Percentiles rank a stretch among this genome's conserved stretches.
phyloP scores from a whole-genome alignment of 2,888 invertebrate genomes.

The Tenthredo mesomela region DNA sequence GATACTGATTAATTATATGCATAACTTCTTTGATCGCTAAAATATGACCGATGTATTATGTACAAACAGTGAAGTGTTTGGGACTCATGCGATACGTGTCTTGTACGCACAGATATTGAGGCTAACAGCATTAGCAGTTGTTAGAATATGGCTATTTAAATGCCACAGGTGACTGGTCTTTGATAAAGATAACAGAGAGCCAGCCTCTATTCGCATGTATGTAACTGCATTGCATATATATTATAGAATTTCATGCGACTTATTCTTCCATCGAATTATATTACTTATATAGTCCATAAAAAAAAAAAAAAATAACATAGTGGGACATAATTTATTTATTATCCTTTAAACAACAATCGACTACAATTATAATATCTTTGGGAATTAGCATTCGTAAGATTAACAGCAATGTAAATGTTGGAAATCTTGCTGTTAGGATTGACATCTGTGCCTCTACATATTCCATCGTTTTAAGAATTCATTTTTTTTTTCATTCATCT shows the following conservation, averaged over 20 bases:
- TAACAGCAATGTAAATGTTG: neutral
- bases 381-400: conserved; percentile 19
- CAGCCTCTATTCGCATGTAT: conserved; percentile 39
- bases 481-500: conserved; percentile 6
- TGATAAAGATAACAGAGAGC: conserved; percentile 33
- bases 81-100: conserved; percentile 56
- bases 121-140: conserved; percentile 54
- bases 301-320: too few relatives aligned
- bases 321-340: conserved; percentile 36
- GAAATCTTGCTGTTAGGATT: conserved; percentile 45
- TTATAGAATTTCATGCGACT: conserved; percentile 38
- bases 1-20: conserved; percentile 74
- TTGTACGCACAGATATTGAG: conserved; percentile 61
- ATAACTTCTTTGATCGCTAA: conserved; percentile 73
- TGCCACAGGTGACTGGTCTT: conserved; percentile 59
- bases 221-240: conserved; percentile 33
- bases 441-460: conserved; percentile 46
- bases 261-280: conserved; percentile 59
- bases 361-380: conserved; percentile 58
- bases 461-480: neutral
- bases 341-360: conserved; percentile 48
- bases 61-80: conserved; percentile 66
- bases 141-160: conserved; percentile 62
- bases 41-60: conserved; percentile 68
- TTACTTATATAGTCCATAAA: conserved; percentile 57